A percentile compares a stretch with the other conserved stretches of the same genome.
Evolutionary conservation across 2,113 vertebrate species (phyloP).

Genomic region (Rhinoptilus africanus): DNA sequence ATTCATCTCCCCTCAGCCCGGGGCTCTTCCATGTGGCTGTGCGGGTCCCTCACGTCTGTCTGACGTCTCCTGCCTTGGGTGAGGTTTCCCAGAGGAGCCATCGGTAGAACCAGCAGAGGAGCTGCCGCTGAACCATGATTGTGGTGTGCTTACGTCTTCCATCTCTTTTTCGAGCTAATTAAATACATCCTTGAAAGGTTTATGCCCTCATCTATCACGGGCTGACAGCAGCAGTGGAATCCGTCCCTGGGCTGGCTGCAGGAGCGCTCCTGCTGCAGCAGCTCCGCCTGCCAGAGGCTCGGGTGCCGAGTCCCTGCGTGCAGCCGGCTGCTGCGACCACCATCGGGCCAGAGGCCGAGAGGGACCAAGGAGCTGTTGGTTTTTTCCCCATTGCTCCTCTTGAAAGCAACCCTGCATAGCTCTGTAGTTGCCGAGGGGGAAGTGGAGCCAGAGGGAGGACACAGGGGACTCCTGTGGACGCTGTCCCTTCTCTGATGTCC

Average conservation of each 20-base stretch:
- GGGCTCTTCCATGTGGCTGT: not conserved
- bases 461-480: not conserved
- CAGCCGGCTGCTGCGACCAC: not conserved
- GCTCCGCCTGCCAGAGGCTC: not conserved
- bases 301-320: not conserved
- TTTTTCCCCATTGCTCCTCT: not conserved
- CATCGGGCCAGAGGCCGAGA: fast-evolving
- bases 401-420: not conserved
- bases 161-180: not conserved
- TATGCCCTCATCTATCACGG: not conserved
- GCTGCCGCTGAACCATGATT: not conserved
- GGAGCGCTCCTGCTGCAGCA: not conserved
- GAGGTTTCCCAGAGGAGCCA: fast-evolving
- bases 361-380: fast-evolving
- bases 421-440: not conserved
- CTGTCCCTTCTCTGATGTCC: not conserved
- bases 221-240: not conserved
- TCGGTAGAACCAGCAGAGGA: not conserved
- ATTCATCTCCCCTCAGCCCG: not conserved
- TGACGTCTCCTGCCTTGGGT: fast-evolving
- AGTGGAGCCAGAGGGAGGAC: not conserved
- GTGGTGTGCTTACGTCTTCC: not conserved
- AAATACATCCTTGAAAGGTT: slow-evolving; percentile 17
- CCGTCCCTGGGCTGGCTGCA: not conserved
- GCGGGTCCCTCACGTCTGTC: fast-evolving